phyloP scores from a whole-genome alignment of 1,140 invertebrate genomes.

The Luehdorfia chinensis region DNA sequence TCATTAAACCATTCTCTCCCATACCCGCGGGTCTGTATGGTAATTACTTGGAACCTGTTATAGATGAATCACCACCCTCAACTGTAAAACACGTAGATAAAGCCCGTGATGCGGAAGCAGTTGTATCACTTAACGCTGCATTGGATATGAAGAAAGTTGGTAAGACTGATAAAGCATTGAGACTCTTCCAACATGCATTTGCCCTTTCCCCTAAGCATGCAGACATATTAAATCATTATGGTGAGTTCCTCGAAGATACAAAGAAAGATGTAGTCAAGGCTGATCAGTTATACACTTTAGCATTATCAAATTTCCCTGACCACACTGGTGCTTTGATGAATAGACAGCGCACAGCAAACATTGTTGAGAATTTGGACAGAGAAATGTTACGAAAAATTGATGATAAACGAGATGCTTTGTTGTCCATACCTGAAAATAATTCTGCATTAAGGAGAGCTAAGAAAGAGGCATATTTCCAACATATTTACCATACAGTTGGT shows the following conservation, averaged over 20 bases:
- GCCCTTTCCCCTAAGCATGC: conserved; percentile 94
- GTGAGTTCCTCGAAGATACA: conserved; percentile 94
- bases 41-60: conserved; percentile 52
- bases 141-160: conserved; percentile 89
- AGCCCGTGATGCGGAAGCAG: conserved; percentile 83
- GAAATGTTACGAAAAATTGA: conserved; percentile 89
- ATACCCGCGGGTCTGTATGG: conserved; percentile 64
- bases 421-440: conserved; percentile 88
- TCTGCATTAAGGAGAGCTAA: conserved; percentile 90
- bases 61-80: conserved; percentile 35
- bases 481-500: conserved; percentile 98
- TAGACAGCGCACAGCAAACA: conserved; percentile 87
- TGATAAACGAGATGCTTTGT: conserved; percentile 88
- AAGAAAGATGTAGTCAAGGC: conserved; percentile 92
- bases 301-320: conserved; percentile 88
- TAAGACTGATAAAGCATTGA: conserved; percentile 91
- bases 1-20: conserved; percentile 61
- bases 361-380: conserved; percentile 95
- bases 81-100: conserved; percentile 34
- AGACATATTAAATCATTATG: conserved; percentile 94
- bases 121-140: conserved; percentile 89
- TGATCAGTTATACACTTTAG: conserved; percentile 91
- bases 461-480: conserved; percentile 95
- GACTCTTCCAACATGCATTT: conserved; percentile 93
- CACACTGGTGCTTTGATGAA: conserved; percentile 90